Conservation (phyloP, 2,888 invertebrate genomes). For the Nemotelus pantherinus region DNA sequence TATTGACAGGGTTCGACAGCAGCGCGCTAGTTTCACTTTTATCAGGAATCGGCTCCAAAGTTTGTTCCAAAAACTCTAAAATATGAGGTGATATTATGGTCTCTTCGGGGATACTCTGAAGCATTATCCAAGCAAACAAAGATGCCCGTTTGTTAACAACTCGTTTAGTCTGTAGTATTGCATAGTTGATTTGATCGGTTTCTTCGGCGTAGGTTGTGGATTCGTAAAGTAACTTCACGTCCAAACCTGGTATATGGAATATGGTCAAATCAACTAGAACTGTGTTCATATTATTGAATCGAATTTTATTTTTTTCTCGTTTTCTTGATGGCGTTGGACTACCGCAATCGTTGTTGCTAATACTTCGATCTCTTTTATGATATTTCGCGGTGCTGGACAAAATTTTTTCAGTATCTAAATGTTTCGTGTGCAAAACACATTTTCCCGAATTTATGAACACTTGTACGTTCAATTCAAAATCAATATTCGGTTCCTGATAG, state of each 20-base stretch:
- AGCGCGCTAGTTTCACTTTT: slow-evolving; percentile 65
- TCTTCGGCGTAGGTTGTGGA: slow-evolving; percentile 77
- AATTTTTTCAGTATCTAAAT: slow-evolving; percentile 72
- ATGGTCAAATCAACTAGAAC: slow-evolving; percentile 81
- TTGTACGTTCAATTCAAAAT: slow-evolving; percentile 95
- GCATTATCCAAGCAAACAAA: slow-evolving; percentile 93
- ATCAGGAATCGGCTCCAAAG: slow-evolving; percentile 91
- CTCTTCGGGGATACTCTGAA: slow-evolving; percentile 97
- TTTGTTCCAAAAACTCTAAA: slow-evolving; percentile 96
- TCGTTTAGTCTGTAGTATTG: slow-evolving; percentile 64
- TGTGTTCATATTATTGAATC: slow-evolving; percentile 65
- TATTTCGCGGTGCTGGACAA: slow-evolving; percentile 68
- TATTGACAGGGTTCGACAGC: slow-evolving; percentile 63
- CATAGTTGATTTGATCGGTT: background rate
- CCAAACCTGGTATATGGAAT: slow-evolving; percentile 90
- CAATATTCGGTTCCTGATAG: slow-evolving; percentile 86
- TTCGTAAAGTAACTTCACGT: slow-evolving; percentile 88
- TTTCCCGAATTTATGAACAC: slow-evolving; percentile 96
- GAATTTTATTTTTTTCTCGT: slow-evolving; percentile 63
- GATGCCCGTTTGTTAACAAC: slow-evolving; percentile 85
- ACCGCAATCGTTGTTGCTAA: slow-evolving; percentile 65
- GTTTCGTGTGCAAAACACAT: slow-evolving; percentile 95
- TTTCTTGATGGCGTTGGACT: slow-evolving; percentile 66
- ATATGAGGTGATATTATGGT: slow-evolving; percentile 97
- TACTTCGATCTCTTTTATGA: slow-evolving; percentile 62